Base-by-base conservation (phyloP, 2,113 vertebrate species). In the Prionailurus bengalensis region DNA sequence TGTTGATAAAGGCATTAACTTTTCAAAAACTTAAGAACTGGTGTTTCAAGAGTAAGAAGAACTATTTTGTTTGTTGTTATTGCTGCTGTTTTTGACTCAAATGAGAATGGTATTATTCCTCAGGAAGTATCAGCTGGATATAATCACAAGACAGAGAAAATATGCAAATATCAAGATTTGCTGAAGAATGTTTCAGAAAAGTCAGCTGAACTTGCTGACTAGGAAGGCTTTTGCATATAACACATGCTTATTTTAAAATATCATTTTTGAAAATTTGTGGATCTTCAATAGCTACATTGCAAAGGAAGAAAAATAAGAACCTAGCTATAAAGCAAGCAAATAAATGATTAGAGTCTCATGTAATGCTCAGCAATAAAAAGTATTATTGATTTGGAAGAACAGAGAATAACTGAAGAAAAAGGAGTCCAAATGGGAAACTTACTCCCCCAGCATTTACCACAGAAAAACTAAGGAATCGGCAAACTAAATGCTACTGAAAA, bases 201-300 rank as follows among this genome's bases (percentile, higher is more conserved):
- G 63, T 87, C 53, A 84, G 39, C 39, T 71, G 33, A 93, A 95
- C 58, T 58, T 86, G 66, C 83, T 86, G 76, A 96, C 55, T 93
- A 93, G 74, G 33, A 96, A 94, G 31, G 73, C 71, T 85, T 88
- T 84, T 89, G 51, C 13, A 65, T 82, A n/a, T 85, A 76, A 81
- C 53, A 95, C 36, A 17, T 70, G 5, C n/a, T 76, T 93, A 63
- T 85, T 94, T 88, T 91, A 80, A 96, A 96, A 89, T 39, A 45
- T 2, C 14, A 58, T 31, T 88, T 84, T 79, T 74, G 51, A 91
- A 97, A 91, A 85, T 58, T 7, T 27, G 71, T 66, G 39, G 19
- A 14, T 83, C 29, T 95, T 84, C 66, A 70, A 73, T 6, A 80
- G 53, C n/a, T 85, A 71, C 6, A 53, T 61, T 88, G 27, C 17